Percentiles rank a stretch among this genome's conserved stretches.
phyloP scores from a whole-genome alignment of 2,113 vertebrate species.

The Aplodontia rufa region DNA sequence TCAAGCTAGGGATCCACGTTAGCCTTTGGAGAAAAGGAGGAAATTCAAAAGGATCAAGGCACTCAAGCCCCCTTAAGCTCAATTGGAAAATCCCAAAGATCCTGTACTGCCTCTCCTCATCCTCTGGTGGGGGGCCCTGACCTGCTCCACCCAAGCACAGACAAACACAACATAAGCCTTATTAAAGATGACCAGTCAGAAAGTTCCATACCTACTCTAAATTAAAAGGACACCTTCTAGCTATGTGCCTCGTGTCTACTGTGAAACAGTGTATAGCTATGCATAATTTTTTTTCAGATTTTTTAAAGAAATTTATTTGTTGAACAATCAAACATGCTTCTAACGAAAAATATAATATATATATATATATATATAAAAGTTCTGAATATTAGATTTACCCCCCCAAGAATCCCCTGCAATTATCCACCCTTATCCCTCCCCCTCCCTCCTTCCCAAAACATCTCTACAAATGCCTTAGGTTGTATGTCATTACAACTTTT shows the following conservation, averaged over 20 bases:
- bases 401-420: too few relatives aligned
- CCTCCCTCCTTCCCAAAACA: too few relatives aligned
- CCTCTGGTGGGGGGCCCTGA: background rate
- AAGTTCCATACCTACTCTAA: too few relatives aligned
- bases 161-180: background rate
- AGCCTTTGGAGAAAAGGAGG: background rate
- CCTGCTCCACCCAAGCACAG: background rate
- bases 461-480: too few relatives aligned
- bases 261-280: background rate
- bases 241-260: background rate
- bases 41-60: background rate
- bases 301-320: too few relatives aligned
- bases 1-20: background rate
- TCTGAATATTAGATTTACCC: too few relatives aligned
- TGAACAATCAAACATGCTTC: too few relatives aligned
- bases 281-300: too few relatives aligned
- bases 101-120: background rate
- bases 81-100: background rate
- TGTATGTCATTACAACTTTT: too few relatives aligned
- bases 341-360: too few relatives aligned
- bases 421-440: too few relatives aligned
- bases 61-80: background rate
- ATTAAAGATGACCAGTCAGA: background rate
- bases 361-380: too few relatives aligned
- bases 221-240: background rate